Base-by-base conservation (phyloP, 2,797 vertebrate genomes). In the Micropoecilia bifurca region DNA sequence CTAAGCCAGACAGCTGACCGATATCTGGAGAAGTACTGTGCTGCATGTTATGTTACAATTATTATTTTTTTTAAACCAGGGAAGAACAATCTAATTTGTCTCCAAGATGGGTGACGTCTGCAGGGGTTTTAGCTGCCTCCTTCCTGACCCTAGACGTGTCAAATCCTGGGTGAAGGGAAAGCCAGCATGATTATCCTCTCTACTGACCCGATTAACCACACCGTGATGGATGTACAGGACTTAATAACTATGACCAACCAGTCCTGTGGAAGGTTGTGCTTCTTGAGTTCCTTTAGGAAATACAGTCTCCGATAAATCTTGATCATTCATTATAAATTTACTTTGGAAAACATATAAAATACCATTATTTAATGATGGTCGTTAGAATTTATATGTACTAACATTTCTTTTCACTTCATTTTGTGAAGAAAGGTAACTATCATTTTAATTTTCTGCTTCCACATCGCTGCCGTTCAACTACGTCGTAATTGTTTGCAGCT, bases 401-500 rank as follows among this genome's bases (percentile, higher is more conserved):
- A 57, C 3, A n/a, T 55, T 55, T n/a, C 53, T 55, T 4, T 55
- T 55, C 53, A n/a, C 53, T 57, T 57, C 25, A 57, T 57, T 57
- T 57, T 57, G 16, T 13, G 25, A 28, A 28, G 53, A 55, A 55
- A 10, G 10, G 5, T 61, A 6, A 33, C 28, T n/a, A 22, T 22
- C 1, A 1, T 77, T 73, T 79, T 68, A 79, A 45, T 57, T 66
- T 77, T 1, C 14, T 36, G 13, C 1, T 46, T 7, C 28, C 1
- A 5, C 41, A 13, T 25, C 3, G 68, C 10, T 43, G 46, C 4
- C 43, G 20, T 4, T 77, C 1, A 0, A 22, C 41, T 45, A 0
- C 28, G 66, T 12, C 2, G 59, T 83, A 14, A 78, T 0, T 77
- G 4, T 68, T 41, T n/a, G 4, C 0, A 86, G 10, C 77, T 85